Conservation (phyloP, 2,888 invertebrate genomes). For the Apoda limacodes region DNA sequence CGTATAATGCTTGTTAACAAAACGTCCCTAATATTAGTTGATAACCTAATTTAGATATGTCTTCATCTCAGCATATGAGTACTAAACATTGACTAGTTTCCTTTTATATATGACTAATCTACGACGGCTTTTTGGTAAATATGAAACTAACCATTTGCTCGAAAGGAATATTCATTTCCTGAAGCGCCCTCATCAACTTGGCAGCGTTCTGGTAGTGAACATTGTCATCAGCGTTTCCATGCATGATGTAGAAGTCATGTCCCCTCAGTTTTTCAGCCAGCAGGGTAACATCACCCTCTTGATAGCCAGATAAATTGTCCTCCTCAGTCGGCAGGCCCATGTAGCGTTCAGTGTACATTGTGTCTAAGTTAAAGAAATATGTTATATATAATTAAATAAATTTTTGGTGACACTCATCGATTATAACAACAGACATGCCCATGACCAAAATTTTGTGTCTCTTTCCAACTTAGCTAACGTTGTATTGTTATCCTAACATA, state of each 20-base stretch:
- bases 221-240: slow-evolving; percentile 93
- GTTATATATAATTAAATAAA: too few relatives aligned
- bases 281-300: slow-evolving; percentile 78
- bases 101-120: too few relatives aligned
- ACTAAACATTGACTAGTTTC: too few relatives aligned
- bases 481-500: too few relatives aligned
- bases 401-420: slow-evolving; percentile 10
- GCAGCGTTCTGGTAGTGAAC: slow-evolving; percentile 90
- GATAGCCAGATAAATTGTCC: slow-evolving; percentile 81
- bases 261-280: slow-evolving; percentile 74
- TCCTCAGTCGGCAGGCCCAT: slow-evolving; percentile 85
- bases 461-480: too few relatives aligned
- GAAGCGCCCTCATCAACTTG: slow-evolving; percentile 79
- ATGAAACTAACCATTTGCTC: slow-evolving; percentile 85
- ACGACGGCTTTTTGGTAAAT: too few relatives aligned
- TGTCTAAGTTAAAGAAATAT: slow-evolving; percentile 79
- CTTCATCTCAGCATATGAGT: too few relatives aligned
- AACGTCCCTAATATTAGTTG: too few relatives aligned
- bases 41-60: too few relatives aligned
- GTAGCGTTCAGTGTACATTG: slow-evolving; percentile 94
- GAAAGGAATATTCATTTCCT: slow-evolving; percentile 81
- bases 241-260: slow-evolving; percentile 84
- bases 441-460: too few relatives aligned
- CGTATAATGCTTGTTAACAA: too few relatives aligned
- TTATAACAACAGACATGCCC: too few relatives aligned